Evolutionary conservation across 2,888 invertebrate species (phyloP), one percentile per base, ranked within the genome.

Genomic region (Dexiosoma caninum): DNA sequence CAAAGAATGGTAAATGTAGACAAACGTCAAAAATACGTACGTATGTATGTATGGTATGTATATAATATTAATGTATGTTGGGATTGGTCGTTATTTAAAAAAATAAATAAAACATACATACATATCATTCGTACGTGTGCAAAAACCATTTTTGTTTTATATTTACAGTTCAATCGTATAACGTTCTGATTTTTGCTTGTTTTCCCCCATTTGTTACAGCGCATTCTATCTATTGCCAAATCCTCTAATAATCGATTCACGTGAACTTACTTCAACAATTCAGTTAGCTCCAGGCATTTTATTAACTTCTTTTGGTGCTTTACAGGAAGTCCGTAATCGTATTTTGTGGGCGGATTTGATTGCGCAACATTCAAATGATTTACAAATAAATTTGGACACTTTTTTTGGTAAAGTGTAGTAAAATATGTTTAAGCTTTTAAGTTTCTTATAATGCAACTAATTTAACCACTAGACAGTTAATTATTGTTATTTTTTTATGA

Each of bases 261-360:
- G 86, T 80, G 89, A 89, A 83, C 84, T 89, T 49, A 85, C 86
- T 32, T 87, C 88, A 60, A 86, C 88, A 78, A 84, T 88, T 30
- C 89, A 89, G 83, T 83, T 89, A 84, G 86, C 85, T 19, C 90
- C 90, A 6, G 89, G 89, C 67, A 83, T 86, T 82, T 83, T 90
- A 79, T 84, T 89, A 57, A 90, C 89, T 78, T 86, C 89, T 49
- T 84, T 84, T 57, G 90, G 89, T 14, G 87, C 87, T 37, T 78
- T 89, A 81, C 86, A 88, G 86, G 89, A 90, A 87, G 88, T 90
- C 53, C 85, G 86, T 62, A 85, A 85, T 84, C 87, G 87, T 74
- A 86, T 88, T 84, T 85, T 86, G 83, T 89, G 89, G 88, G 88
- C 88, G 85, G 85, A 87, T 74, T 84, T 86, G 85, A 86, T 89